Percentiles rank a stretch among this genome's conserved stretches.
These are phyloP conservation scores for Drosophila willistoni DNA, from an alignment of 1,140 invertebrate genomes.

Conservation along the genomic window DNA sequence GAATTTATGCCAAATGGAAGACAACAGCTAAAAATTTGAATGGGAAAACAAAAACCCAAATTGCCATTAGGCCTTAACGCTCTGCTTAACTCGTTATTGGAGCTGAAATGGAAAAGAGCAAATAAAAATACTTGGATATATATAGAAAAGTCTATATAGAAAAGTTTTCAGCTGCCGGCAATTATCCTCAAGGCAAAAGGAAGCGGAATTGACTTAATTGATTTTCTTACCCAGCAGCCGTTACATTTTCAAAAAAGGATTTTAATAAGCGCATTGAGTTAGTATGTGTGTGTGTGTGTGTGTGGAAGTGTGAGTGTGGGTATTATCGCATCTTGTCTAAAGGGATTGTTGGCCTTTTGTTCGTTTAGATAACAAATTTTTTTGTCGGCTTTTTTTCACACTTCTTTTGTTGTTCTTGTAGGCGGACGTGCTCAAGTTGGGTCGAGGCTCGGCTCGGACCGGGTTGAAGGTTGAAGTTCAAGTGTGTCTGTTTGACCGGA, in stretches of 20 bases:
- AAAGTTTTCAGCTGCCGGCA: slow-evolving; percentile 72
- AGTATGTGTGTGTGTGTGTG: slow-evolving; percentile 16
- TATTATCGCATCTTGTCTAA: slow-evolving; percentile 44
- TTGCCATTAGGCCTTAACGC: slow-evolving; percentile 78
- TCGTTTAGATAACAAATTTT: slow-evolving; percentile 75
- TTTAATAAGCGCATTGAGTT: slow-evolving; percentile 74
- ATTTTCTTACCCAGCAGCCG: slow-evolving; percentile 63
- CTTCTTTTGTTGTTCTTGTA: slow-evolving; percentile 53
- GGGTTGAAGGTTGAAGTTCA: slow-evolving; percentile 66
- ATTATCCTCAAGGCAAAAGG: slow-evolving; percentile 66
- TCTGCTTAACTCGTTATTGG: slow-evolving; percentile 77
- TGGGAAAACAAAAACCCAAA: slow-evolving; percentile 50
- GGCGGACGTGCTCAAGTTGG: slow-evolving; percentile 50
- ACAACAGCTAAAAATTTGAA: slow-evolving; percentile 8
- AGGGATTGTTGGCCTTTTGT: slow-evolving; percentile 43
- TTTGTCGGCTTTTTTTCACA: slow-evolving; percentile 74
- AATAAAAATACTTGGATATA: not conserved
- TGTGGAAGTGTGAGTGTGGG: slow-evolving; percentile 14
- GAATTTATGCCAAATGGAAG: slow-evolving; percentile 23
- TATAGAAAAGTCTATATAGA: slow-evolving; percentile 50
- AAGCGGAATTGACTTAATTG: slow-evolving; percentile 81
- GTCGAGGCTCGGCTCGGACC: slow-evolving; percentile 27
- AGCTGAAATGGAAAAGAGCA: slow-evolving; percentile 45
- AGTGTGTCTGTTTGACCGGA: slow-evolving; percentile 65
- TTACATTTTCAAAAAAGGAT: slow-evolving; percentile 72